phyloP scores from a whole-genome alignment of 1,140 invertebrate species.

The Daktulosphaira vitifoliae region DNA sequence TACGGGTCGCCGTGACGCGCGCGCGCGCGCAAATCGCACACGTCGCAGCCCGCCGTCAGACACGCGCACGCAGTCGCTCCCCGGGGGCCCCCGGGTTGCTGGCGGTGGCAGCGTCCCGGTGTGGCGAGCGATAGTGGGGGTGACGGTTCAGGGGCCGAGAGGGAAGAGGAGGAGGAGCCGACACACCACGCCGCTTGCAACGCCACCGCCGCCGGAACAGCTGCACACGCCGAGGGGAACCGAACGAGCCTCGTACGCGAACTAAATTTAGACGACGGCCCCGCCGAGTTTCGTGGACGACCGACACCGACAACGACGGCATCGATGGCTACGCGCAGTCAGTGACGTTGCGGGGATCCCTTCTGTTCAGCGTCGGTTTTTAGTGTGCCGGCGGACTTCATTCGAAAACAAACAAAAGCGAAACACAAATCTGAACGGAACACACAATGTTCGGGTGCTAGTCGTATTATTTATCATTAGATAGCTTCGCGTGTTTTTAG shows the following conservation, averaged over 20 bases:
- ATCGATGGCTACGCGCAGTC: conserved; percentile 10
- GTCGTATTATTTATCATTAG: not conserved
- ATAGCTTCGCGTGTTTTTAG: too few species aligned
- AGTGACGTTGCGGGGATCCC: conserved; percentile 27
- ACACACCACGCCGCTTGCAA: conserved; percentile 2
- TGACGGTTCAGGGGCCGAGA: not conserved
- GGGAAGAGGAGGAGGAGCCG: not conserved
- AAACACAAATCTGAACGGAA: too few species aligned
- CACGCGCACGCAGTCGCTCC: not conserved
- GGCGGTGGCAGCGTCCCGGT: not conserved
- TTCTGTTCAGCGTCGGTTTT: not conserved
- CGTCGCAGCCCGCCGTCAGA: not conserved
- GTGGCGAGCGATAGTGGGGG: not conserved
- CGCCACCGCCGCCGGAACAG: conserved; percentile 29
- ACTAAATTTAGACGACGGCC: conserved; percentile 33
- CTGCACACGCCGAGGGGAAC: conserved; percentile 30
- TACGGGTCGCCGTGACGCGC: not conserved
- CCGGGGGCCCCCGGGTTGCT: not conserved
- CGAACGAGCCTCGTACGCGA: conserved; percentile 30
- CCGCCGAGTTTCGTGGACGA: conserved; percentile 19
- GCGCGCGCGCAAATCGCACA: not conserved
- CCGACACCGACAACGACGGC: not conserved
- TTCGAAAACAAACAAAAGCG: not conserved
- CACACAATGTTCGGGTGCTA: conserved; percentile 7
- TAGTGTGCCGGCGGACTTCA: not conserved